These are phyloP conservation scores for Gallinago solitaria DNA, from an alignment of 2,797 vertebrate species.

Conservation along the genomic window DNA sequence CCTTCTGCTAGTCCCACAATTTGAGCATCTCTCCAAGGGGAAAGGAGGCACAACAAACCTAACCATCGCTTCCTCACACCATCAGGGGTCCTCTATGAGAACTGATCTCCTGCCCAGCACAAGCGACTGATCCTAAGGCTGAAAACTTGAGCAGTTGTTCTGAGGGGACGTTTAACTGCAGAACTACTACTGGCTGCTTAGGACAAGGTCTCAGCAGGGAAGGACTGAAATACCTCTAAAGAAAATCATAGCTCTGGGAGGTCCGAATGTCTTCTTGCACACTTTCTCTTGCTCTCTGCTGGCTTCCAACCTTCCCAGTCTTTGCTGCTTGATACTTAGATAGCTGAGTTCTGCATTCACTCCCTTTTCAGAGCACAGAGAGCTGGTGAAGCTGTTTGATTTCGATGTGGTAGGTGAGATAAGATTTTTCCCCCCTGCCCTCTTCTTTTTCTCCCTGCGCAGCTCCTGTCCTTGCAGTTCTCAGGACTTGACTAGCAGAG, in stretches of 20 bases:
- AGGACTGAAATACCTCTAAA: constrained; percentile 43
- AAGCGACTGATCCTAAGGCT: background rate
- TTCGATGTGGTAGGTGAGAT: background rate
- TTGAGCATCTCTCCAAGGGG: background rate
- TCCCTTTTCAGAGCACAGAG: background rate
- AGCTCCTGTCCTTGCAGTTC: background rate
- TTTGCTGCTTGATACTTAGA: constrained; percentile 11
- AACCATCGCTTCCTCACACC: accelerated
- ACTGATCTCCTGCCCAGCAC: background rate
- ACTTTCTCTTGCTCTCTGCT: background rate
- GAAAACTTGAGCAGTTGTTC: background rate
- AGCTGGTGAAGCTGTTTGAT: background rate
- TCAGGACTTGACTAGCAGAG: constrained; percentile 35
- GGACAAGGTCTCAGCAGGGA: constrained; percentile 54
- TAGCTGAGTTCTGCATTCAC: background rate
- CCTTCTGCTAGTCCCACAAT: background rate
- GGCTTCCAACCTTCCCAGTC: background rate
- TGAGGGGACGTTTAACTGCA: background rate
- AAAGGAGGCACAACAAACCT: background rate
- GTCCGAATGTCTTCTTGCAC: background rate
- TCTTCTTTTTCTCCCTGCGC: background rate
- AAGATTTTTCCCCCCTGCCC: background rate
- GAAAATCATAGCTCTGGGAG: constrained; percentile 18
- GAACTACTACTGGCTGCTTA: constrained; percentile 8
- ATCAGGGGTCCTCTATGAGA: background rate